Conservation (phyloP, 1,140 invertebrate species). For the Drosophila bipectinata region DNA sequence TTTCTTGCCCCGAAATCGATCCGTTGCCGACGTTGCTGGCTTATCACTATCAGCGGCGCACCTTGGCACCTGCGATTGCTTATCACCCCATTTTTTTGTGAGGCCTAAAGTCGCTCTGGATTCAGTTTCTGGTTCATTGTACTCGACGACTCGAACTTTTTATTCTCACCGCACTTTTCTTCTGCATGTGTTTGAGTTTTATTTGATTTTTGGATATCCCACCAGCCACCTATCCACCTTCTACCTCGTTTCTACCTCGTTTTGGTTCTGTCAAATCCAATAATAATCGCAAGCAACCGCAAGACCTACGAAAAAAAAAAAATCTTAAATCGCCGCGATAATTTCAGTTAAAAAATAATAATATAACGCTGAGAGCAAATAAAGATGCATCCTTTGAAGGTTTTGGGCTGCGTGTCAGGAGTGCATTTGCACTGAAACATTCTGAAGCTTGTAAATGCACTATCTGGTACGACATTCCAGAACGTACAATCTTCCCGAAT, state of each 20-base stretch:
- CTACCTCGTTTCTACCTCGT: background rate
- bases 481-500: conserved; percentile 84
- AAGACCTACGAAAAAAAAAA: conserved; percentile 10
- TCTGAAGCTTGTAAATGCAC: conserved; percentile 98
- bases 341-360: conserved; percentile 9
- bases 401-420: conserved; percentile 96
- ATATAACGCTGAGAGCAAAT: background rate
- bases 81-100: conserved; percentile 18
- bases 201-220: conserved; percentile 27
- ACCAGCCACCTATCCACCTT: too few species aligned
- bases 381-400: conserved; percentile 79
- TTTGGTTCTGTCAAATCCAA: conserved; percentile 11
- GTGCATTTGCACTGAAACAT: conserved; percentile 95
- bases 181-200: conserved; percentile 48
- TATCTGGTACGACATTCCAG: conserved; percentile 99
- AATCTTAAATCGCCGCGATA: conserved; percentile 18
- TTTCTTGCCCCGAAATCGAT: background rate
- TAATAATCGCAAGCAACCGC: background rate
- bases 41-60: conserved; percentile 43
- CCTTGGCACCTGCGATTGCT: conserved; percentile 46
- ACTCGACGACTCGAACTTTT: conserved; percentile 9
- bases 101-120: background rate
- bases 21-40: background rate
- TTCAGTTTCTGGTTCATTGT: conserved; percentile 36
- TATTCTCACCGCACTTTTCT: conserved; percentile 12